Percentiles rank a stretch among this genome's conserved stretches.
These are phyloP conservation scores for Cotesia congregata DNA, from an alignment of 2,888 invertebrate species.

Conservation along the genomic window DNA sequence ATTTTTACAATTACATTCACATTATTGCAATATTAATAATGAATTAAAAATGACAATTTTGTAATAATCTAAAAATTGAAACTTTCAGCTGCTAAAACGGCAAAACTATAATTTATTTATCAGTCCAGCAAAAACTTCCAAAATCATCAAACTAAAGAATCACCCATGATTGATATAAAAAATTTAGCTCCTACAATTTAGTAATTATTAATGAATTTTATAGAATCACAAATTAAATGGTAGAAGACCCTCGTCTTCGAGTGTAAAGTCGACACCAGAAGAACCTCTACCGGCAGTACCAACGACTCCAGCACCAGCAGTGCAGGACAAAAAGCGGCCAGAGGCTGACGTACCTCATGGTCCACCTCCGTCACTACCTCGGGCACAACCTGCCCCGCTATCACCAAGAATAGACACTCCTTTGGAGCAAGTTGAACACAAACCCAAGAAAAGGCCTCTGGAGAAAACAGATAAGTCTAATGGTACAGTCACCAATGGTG, in stretches of 20 bases:
- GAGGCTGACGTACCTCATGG: constrained; percentile 68
- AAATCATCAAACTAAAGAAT: background rate
- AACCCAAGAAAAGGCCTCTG: constrained; percentile 50
- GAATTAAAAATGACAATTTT: no score
- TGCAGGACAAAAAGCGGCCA: constrained; percentile 66
- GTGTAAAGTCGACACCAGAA: constrained; percentile 67
- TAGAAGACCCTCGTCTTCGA: constrained; percentile 69
- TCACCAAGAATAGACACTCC: constrained; percentile 57
- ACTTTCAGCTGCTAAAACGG: no score
- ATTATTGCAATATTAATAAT: no score
- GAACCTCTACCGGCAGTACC: constrained; percentile 68
- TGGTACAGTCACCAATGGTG: constrained; percentile 56
- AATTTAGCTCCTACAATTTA: background rate
- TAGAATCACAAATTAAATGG: constrained; percentile 74
- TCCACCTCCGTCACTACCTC: constrained; percentile 66
- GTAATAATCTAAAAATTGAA: no score
- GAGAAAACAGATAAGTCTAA: constrained; percentile 56
- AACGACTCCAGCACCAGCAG: constrained; percentile 65
- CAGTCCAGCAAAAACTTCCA: background rate
- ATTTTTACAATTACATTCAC: no score
- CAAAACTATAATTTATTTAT: no score
- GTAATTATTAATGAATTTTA: constrained; percentile 20
- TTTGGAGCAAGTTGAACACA: constrained; percentile 49
- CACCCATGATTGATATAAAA: no score
- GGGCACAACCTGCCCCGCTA: constrained; percentile 59